Evolutionary conservation across 2,888 invertebrate species (phyloP), one percentile per base, ranked within the genome.

Genomic region (Corythucha ciliata): DNA sequence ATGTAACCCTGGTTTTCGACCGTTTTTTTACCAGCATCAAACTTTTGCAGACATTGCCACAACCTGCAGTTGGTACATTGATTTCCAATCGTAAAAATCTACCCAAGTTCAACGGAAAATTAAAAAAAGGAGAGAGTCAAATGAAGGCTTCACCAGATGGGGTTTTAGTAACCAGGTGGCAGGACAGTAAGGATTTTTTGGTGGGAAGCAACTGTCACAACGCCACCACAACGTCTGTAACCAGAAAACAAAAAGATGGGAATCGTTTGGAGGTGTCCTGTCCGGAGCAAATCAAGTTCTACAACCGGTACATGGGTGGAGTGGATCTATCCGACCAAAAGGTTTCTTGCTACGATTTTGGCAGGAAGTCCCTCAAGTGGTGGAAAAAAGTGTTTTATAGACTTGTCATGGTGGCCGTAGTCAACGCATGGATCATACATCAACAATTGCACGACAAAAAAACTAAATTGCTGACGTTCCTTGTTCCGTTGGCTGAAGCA

Each of bases 251-350:
- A 47, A 63, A 64, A 59, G 57, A 61, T 63, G 64, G 63, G 48
- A 55, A 52, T 34, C 62, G 54, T 59, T 41, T 48, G 44, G 51
- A 52, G 36, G 51, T 61, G 34, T 20, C 50, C 29, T 62, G 58
- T 40, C 61, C 61, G 14, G 56, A 58, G 37, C 53, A 52, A 29
- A 49, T 62, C 32, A 39, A 39, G n/a, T 60, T 59, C 41, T 63
- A 62, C 48, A 61, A 55, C 33, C 39, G 54, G 40, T 46, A 54
- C 37, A 60, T 61, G 60, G 24, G 14, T 60, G 62, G 61, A 5
- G 62, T 64, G 20, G 61, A 64, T 59, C 47, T 61, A 36, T 59
- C 62, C 3, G 63, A 64, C 48, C 63, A 65, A 48, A 59, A 60
- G 52, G 56, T 58, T 24, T 48, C 53, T 37, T 22, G 60, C 18